Evolutionary conservation across 2,113 vertebrate genomes (phyloP), one percentile per base, ranked within the genome.

Genomic region (Balaeniceps rex): DNA sequence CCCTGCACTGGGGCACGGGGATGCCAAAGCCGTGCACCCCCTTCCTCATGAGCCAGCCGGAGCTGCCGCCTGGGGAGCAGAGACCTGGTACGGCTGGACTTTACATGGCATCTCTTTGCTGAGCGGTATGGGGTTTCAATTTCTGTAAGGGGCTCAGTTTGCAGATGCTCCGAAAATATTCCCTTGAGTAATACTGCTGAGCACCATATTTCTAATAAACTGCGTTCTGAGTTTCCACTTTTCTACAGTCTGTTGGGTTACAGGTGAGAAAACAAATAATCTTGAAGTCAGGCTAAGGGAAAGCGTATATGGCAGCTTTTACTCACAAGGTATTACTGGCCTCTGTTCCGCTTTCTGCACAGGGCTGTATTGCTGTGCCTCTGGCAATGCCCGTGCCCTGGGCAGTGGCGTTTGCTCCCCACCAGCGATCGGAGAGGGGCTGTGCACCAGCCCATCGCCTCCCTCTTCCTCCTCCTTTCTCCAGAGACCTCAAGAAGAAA

Each of bases 401-500:
- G 36, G 66, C 75, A 54, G 76, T 1, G 0, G 28, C 2, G 1
- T 40, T 54, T 55, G 34, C 23, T 63, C 44, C 19, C 54, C 0
- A 0, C 10, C 1, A 5, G 57, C 44, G 12, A 10, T 21, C 2
- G 3, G 34, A 52, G 38, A 36, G 34, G 34, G 40, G 21, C 63
- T 46, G 40, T 26, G 49, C 17, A 11, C 42, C 1, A 0, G 33
- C 36, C 6, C 16, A 1, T 61, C 3, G 1, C 54, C 31, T 42
- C 40, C 44, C 21, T 17, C 33, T 34, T 42, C 65, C 42, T 64
- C 17, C 66, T 42, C 40, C n/a, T 26, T 23, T 28, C 54, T 72
- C 26, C 18, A 42, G 60, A 60, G 49, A 60, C 33, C 36, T 25
- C 1, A 5, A 29, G 51, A 51, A 52, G 34, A 52, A 58, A 72